Evolutionary conservation across 92 coral and sea anemone species (phyloP), one percentile per base, ranked within the genome.

Genomic region (Heteractis magnifica): DNA sequence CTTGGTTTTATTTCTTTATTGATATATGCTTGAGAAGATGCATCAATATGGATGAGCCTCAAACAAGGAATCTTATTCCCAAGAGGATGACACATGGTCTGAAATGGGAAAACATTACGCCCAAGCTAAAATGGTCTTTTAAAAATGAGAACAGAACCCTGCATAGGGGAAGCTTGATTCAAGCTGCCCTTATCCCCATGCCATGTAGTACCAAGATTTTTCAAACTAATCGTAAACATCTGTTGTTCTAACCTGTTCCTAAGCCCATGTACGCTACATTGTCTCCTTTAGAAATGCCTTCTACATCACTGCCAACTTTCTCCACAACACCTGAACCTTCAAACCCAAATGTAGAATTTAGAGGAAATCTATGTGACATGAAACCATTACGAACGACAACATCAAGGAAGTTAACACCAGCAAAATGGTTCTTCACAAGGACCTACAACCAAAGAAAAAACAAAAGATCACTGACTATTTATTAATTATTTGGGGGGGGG

Each of bases 301-400:
- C 86, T 18, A 92, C 95, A 68, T 88, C 91, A 34, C 87, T 49
- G 48, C 95, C 95, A 65, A 92, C 81, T 65, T 90, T 87, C 89
- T 92, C 95, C 65, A 92, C 93, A 58, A 90, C 86, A 51, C 95
- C 95, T 21, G 95, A 88, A 15, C 88, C 95, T 85, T 92, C 95
- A 55, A 89, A 86, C 6, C 95, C 95, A 44, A 92, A 7, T 68
- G 81, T 77, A 9, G 71, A 34, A 21, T 77, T 51, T 20, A n/a
- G 44, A 21, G 71, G 53, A 23, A 77, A 58, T 7, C 53, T 51
- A 49, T 75, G 26, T 8, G 86, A 70, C 64, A 90, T 79, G 10
- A 71, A 7, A 0, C 95, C 91, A 34, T 87, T 78, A 49, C 91
- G 83, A 51, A 87, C 72, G n/a, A 83, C 15, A 60, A 89, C 80